These are phyloP conservation scores for Gastrophryne carolinensis DNA, from an alignment of 2,797 vertebrate species.

Conservation along the genomic window DNA sequence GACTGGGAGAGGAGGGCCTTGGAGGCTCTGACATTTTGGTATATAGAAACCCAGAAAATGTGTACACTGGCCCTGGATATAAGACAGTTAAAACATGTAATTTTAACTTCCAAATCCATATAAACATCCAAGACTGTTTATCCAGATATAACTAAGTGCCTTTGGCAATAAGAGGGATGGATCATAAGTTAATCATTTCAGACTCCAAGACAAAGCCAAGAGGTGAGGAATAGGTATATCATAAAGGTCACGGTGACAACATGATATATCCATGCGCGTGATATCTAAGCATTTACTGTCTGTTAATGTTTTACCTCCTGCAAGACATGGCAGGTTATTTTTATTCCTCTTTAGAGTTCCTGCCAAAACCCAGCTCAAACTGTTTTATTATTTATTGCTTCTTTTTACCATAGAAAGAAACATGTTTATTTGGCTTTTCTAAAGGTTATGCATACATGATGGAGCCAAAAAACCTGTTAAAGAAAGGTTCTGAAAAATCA, in stretches of 20 bases:
- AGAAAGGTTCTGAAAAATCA: conserved; percentile 62
- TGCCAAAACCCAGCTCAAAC: conserved; percentile 61
- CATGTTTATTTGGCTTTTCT: conserved; percentile 66
- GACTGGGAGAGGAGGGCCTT: too few species aligned
- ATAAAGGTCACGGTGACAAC: conserved; percentile 70
- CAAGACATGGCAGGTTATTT: conserved; percentile 64
- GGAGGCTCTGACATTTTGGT: too few species aligned
- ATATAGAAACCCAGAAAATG: too few species aligned
- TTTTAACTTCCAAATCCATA: too few species aligned
- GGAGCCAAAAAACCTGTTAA: conserved; percentile 61
- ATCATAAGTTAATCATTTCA: too few species aligned
- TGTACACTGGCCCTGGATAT: too few species aligned
- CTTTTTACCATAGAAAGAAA: conserved; percentile 67
- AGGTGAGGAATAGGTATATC: conserved; percentile 56
- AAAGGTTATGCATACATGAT: conserved; percentile 61
- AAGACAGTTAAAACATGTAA: too few species aligned
- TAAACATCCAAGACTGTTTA: too few species aligned
- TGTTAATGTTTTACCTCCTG: conserved; percentile 62
- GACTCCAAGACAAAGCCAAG: too few species aligned
- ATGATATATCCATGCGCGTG: conserved; percentile 66
- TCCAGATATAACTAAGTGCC: too few species aligned
- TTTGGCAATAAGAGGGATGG: too few species aligned
- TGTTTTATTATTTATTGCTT: conserved; percentile 69
- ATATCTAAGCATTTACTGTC: conserved; percentile 49
- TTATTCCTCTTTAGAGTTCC: conserved; percentile 60